Evolutionary conservation across 2,888 invertebrate genomes (phyloP).

Genomic region (Andrena hattorfiana): DNA sequence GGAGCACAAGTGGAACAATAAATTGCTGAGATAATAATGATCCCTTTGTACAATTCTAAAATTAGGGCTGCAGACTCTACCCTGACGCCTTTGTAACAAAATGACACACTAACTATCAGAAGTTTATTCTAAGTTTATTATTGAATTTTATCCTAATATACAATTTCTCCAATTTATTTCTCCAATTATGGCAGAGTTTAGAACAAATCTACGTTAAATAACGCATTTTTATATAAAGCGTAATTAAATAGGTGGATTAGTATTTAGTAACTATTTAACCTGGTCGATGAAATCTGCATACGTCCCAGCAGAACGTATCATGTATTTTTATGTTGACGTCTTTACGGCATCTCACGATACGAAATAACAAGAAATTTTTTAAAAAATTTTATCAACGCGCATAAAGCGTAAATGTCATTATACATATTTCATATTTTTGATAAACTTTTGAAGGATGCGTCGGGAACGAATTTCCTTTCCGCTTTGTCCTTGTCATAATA

Average conservation of each 20-base stretch:
- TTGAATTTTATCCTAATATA: too few species aligned
- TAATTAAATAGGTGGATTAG: background rate
- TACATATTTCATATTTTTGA: conserved; percentile 21
- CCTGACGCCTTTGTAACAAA: too few species aligned
- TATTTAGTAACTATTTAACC: background rate
- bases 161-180: background rate
- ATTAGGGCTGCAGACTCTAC: too few species aligned
- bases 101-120: too few species aligned
- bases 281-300: conserved; percentile 60
- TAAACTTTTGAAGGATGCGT: conserved; percentile 16
- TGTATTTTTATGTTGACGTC: conserved; percentile 58
- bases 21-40: too few species aligned
- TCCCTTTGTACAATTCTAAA: too few species aligned
- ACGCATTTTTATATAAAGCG: background rate
- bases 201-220: background rate
- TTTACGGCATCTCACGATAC: conserved; percentile 48
- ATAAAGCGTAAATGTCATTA: background rate
- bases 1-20: too few species aligned
- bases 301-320: conserved; percentile 41
- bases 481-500: conserved; percentile 63
- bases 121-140: too few species aligned
- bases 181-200: background rate
- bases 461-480: conserved; percentile 38
- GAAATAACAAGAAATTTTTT: conserved; percentile 30
- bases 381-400: background rate